Evolutionary conservation across 2,888 invertebrate species (phyloP).

Genomic region (Meliscaeva auricollis): DNA sequence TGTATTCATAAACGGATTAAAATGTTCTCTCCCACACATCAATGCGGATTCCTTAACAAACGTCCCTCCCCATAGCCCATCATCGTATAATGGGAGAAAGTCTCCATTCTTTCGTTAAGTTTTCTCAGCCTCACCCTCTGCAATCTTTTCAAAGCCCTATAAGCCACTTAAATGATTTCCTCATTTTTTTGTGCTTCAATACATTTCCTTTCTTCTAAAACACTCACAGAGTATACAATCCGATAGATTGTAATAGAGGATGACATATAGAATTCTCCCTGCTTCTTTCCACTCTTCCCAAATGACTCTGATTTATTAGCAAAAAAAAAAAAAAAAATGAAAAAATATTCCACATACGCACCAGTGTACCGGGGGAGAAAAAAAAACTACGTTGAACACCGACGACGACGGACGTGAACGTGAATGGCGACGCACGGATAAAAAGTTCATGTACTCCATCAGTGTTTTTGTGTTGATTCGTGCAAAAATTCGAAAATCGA

Average conservation of each 20-base stretch:
- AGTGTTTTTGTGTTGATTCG: slow-evolving; percentile 68
- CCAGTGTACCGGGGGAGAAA: slow-evolving; percentile 38
- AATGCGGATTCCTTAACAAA: background rate
- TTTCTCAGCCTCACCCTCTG: slow-evolving; percentile 11
- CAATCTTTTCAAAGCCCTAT: slow-evolving; percentile 3
- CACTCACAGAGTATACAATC: slow-evolving; percentile 53
- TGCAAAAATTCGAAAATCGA: slow-evolving; percentile 67
- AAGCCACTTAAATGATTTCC: slow-evolving; percentile 75
- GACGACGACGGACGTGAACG: background rate
- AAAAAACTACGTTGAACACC: background rate
- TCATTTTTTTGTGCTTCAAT: slow-evolving; percentile 64
- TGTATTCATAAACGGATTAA: slow-evolving; percentile 73
- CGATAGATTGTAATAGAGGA: slow-evolving; percentile 62
- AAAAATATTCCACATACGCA: slow-evolving; percentile 72
- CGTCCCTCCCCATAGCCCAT: background rate
- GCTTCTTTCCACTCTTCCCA: background rate
- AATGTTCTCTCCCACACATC: slow-evolving; percentile 26
- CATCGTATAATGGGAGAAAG: background rate
- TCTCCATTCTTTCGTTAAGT: background rate
- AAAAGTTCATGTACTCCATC: slow-evolving; percentile 56
- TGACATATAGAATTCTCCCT: slow-evolving; percentile 58
- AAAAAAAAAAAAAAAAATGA: slow-evolving; percentile 10
- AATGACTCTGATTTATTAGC: slow-evolving; percentile 63
- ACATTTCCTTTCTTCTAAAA: slow-evolving; percentile 39
- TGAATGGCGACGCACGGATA: background rate